Percentiles rank a stretch among this genome's conserved stretches.
Evolutionary conservation across 2,113 vertebrate genomes (phyloP).

Genomic region (Anoplopoma fimbria): DNA sequence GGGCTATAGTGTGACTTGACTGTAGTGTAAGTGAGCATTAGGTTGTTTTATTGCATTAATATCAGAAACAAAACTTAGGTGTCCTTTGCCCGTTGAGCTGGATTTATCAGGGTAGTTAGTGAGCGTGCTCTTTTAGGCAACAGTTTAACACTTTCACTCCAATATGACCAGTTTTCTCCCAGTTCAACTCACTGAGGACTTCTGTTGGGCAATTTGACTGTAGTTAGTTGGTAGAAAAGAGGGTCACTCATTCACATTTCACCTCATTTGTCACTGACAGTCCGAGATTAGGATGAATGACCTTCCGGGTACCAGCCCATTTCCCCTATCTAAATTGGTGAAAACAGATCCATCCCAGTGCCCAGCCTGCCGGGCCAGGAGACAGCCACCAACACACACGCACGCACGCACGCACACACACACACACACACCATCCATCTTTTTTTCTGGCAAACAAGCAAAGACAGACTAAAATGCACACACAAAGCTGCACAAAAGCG

Average conservation of each 20-base stretch:
- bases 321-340: constrained; percentile 33
- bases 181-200: neutral
- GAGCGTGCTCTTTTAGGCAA: constrained; percentile 1
- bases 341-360: constrained; percentile 42
- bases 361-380: constrained; percentile 17
- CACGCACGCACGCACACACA: constrained; percentile 6
- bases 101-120: constrained; percentile 12
- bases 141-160: neutral
- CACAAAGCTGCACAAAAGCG: constrained; percentile 13
- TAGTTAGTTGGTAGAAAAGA: neutral
- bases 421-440: neutral
- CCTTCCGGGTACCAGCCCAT: constrained; percentile 9
- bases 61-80: neutral
- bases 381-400: constrained; percentile 14
- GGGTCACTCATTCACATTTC: constrained; percentile 18
- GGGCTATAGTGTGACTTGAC: neutral
- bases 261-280: constrained; percentile 28
- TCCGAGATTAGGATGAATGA: constrained; percentile 29
- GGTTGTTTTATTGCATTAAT: neutral
- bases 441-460: constrained; percentile 33
- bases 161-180: neutral
- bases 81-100: neutral
- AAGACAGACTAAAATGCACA: constrained; percentile 14
- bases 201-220: neutral
- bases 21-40: neutral